These are phyloP conservation scores for Nemoura dubitans DNA, from an alignment of 2,888 invertebrate species.

Conservation along the genomic window DNA sequence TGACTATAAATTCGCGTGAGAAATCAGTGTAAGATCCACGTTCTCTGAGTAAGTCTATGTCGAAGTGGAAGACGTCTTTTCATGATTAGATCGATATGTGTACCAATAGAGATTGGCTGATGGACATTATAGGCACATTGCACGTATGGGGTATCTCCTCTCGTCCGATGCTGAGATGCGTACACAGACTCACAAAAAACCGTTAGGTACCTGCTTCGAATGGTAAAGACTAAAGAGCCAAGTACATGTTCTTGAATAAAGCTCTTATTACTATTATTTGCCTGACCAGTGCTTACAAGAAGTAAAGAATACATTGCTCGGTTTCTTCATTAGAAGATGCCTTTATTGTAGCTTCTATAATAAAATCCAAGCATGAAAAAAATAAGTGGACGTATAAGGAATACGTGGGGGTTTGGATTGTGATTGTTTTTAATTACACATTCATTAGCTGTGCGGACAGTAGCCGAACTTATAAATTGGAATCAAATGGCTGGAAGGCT, in stretches of 20 bases:
- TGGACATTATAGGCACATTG: not conserved
- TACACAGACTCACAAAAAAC: conserved; percentile 28
- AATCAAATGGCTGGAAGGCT: conserved; percentile 10
- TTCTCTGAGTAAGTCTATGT: not conserved
- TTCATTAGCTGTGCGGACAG: conserved; percentile 31
- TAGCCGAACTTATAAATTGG: conserved; percentile 34
- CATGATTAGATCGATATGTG: not conserved
- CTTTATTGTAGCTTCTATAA: not conserved
- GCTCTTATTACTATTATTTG: conserved; percentile 26
- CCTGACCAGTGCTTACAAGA: conserved; percentile 20
- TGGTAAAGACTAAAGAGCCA: conserved; percentile 31
- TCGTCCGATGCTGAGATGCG: not conserved
- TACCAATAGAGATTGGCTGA: not conserved
- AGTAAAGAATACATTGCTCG: conserved; percentile 15
- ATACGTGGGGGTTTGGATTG: conserved; percentile 17
- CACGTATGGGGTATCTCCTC: not conserved
- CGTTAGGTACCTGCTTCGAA: conserved; percentile 27
- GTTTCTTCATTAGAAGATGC: conserved; percentile 25
- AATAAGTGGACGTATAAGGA: conserved; percentile 4
- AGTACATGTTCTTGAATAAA: conserved; percentile 29
- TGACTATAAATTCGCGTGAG: not conserved
- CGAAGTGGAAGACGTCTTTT: too few species aligned
- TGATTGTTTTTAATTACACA: conserved; percentile 42
- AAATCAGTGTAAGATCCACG: not conserved
- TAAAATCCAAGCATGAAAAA: conserved; percentile 19